Evolutionary conservation across 2,797 vertebrate species (phyloP), one percentile per base, ranked within the genome.

Genomic region (Ptychadena robeensis): DNA sequence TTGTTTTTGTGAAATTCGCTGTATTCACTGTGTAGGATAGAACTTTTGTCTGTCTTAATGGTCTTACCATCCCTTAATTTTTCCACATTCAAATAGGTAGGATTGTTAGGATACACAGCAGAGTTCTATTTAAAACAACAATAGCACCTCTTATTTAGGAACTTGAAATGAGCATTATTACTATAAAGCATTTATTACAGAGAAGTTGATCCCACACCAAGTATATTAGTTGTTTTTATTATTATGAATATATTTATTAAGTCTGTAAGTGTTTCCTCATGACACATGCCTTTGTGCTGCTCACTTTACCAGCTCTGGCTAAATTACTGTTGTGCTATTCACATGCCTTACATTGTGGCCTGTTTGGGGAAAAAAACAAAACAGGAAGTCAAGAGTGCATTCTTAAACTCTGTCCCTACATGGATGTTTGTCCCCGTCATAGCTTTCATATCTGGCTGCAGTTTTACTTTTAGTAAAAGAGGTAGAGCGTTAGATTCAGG

Each of bases 251-350:
- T 28, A 25, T 61, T 61, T 25, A 25, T 25, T 25, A 61, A 25
- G 57, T 25, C 57, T 61, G 7, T 27, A 61, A 61, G 27, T 25
- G 25, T 61, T 61, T 28, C 9, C 57, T 12, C 25, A 61, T 61
- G 4, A 0, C 25, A 61, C 57, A 61, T 61, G 10, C 25, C n/a
- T 61, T 11, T 61, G 57, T 61, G 57, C 57, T 61, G 57, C 57
- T 27, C n/a, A 61, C 57, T 27, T 61, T 61, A 61, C 57, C 57
- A 61, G 57, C 57, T 61, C 25, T 61, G 57, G 57, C 57, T 61
- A 25, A 61, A 61, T 61, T 61, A 61, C 57, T 61, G 57, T 61
- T 61, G n/a, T 61, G 8, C n/a, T 61, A 28, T 61, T 25, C 11
- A 61, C 25, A 27, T 61, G 57, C 57, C 57, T 61, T 61, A 61